Evolutionary conservation across 2,888 invertebrate genomes (phyloP).

Genomic region (Drosophila ezoana): DNA sequence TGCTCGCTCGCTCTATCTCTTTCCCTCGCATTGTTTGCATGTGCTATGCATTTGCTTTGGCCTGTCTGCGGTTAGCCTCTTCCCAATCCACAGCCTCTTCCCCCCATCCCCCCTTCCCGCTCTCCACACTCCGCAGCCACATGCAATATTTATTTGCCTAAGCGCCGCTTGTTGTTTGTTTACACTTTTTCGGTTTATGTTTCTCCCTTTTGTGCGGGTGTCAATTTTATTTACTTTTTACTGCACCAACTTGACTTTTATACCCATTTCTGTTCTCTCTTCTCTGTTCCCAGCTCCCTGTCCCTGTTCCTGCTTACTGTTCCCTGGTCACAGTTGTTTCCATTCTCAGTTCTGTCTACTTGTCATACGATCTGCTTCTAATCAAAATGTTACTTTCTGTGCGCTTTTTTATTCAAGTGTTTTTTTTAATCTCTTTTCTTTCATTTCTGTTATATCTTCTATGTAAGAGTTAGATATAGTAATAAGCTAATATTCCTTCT

Average conservation of each 20-base stretch:
- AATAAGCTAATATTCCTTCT: too few species aligned
- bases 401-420: background rate
- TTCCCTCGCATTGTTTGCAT: conserved; percentile 6
- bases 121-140: conserved; percentile 1
- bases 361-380: conserved; percentile 15
- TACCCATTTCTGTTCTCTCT: conserved; percentile 32
- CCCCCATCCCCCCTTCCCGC: background rate
- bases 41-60: conserved; percentile 26
- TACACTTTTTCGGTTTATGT: conserved; percentile 56
- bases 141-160: conserved; percentile 69
- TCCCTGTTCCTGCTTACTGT: background rate
- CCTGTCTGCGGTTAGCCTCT: conserved; percentile 39
- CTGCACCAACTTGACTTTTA: conserved; percentile 64
- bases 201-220: conserved; percentile 57
- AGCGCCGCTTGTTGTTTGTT: conserved; percentile 61
- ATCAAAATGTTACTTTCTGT: conserved; percentile 13
- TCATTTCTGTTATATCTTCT: background rate
- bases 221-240: conserved; percentile 67
- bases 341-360: conserved; percentile 3
- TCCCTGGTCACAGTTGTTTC: conserved; percentile 9
- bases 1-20: background rate
- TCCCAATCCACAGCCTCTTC: too few species aligned
- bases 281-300: conserved; percentile 2
- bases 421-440: background rate
- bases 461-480: background rate